These are phyloP conservation scores for Adelphocoris suturalis DNA, from an alignment of 2,888 invertebrate species.

Conservation along the genomic window DNA sequence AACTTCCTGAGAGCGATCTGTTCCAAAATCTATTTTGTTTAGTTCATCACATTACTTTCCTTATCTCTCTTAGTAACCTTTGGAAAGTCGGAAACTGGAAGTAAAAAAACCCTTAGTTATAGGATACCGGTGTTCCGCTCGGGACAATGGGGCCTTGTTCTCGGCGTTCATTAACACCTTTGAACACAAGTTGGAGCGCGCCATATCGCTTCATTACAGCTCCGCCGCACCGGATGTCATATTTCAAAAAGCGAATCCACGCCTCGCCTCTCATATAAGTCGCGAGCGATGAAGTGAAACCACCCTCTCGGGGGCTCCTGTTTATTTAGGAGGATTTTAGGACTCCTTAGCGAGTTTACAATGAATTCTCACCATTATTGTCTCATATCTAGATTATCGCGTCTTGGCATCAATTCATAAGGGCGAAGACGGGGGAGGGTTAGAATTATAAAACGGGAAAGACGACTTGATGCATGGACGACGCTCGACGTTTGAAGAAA, in stretches of 20 bases:
- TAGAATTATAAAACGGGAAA: constrained; percentile 42
- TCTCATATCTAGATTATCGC: constrained; percentile 11
- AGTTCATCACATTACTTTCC: no score
- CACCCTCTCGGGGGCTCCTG: neutral
- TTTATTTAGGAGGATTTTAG: constrained; percentile 52
- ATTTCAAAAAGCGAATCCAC: constrained; percentile 56
- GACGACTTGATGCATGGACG: constrained; percentile 17
- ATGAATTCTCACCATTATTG: constrained; percentile 62
- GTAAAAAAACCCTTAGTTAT: neutral
- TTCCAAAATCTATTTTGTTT: no score
- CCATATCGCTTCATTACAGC: constrained; percentile 30
- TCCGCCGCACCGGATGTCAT: constrained; percentile 43
- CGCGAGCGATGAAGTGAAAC: constrained; percentile 46
- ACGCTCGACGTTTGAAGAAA: neutral
- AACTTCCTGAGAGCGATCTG: no score
- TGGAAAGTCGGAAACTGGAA: no score
- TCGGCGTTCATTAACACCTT: constrained; percentile 50
- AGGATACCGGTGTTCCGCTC: neutral
- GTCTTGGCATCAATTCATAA: constrained; percentile 52
- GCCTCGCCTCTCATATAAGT: constrained; percentile 48
- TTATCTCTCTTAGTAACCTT: no score
- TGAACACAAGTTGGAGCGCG: neutral
- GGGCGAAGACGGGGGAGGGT: neutral
- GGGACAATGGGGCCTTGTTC: constrained; percentile 21
- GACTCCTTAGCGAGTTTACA: constrained; percentile 6